phyloP scores from a whole-genome alignment of 2,888 invertebrate genomes.

The Alitta virens region DNA sequence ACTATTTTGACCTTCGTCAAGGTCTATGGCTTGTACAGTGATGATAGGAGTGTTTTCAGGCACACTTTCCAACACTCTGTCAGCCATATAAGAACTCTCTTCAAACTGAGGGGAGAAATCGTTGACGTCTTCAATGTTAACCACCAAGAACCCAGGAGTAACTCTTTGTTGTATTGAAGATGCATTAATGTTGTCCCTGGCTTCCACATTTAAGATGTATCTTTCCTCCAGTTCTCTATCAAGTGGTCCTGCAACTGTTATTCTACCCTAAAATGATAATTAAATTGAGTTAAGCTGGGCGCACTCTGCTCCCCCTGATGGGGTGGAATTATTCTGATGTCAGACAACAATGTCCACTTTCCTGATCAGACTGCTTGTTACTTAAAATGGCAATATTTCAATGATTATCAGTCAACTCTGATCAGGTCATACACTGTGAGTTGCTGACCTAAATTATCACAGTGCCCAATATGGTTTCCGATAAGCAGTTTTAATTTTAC shows the following conservation, averaged over 20 bases:
- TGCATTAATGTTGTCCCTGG: constrained; percentile 68
- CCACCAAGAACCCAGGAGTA: constrained; percentile 44
- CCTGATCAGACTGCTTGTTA: no score
- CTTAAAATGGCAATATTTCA: no score
- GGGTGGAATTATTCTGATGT: no score
- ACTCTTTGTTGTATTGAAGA: constrained; percentile 64
- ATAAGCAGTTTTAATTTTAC: neutral
- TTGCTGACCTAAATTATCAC: neutral
- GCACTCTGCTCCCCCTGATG: no score
- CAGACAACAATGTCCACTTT: no score
- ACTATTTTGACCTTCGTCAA: constrained; percentile 62
- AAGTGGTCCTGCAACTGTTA: constrained; percentile 61
- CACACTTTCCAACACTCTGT: constrained; percentile 33
- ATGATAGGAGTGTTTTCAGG: constrained; percentile 60
- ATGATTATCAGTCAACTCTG: no score
- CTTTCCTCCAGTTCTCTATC: constrained; percentile 73
- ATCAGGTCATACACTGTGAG: no score
- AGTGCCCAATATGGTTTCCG: neutral
- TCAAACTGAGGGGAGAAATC: constrained; percentile 87
- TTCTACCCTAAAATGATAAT: constrained; percentile 41
- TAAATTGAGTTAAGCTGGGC: no score
- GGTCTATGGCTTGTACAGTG: constrained; percentile 71
- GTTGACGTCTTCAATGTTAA: constrained; percentile 82
- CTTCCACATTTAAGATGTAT: constrained; percentile 70
- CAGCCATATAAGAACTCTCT: constrained; percentile 61